Evolutionary conservation across 2,888 invertebrate species (phyloP).

Genomic region (Ochropleura plecta): DNA sequence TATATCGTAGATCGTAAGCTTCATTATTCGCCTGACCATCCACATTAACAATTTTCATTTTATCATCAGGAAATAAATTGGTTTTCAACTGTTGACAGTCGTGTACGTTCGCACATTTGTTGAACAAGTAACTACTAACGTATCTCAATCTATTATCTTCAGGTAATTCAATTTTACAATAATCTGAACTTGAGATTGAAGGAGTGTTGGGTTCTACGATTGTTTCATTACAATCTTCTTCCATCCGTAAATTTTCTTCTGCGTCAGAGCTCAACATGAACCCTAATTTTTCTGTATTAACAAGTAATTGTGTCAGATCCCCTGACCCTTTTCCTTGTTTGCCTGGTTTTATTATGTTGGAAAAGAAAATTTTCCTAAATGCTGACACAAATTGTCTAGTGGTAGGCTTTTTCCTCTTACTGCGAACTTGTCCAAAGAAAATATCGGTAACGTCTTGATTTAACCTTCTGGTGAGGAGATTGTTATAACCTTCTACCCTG

Average conservation of each 20-base stretch:
- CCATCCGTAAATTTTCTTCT: conserved; percentile 33
- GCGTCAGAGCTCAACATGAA: conserved; percentile 37
- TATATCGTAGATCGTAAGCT: not conserved
- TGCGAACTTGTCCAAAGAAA: conserved; percentile 49
- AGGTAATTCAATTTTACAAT: conserved; percentile 49
- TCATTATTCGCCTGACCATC: not conserved
- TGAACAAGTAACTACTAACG: conserved; percentile 38
- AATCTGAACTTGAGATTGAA: conserved; percentile 46
- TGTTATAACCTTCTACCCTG: conserved; percentile 51
- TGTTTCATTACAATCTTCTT: conserved; percentile 36
- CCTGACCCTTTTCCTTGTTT: conserved; percentile 42
- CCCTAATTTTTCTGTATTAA: conserved; percentile 47
- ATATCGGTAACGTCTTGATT: conserved; percentile 50
- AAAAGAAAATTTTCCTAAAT: conserved; percentile 53
- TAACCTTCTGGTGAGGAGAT: conserved; percentile 45
- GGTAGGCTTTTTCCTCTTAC: conserved; percentile 41
- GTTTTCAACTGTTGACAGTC: conserved; percentile 37
- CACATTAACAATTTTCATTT: not conserved
- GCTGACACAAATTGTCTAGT: conserved; percentile 50
- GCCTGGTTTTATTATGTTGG: conserved; percentile 51
- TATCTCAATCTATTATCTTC: conserved; percentile 37
- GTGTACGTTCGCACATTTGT: conserved; percentile 38
- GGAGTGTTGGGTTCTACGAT: conserved; percentile 28
- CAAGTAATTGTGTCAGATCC: conserved; percentile 50
- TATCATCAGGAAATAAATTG: conserved; percentile 18